Conservation (phyloP, 2,888 invertebrate genomes). For the Barypeithes pellucidus region DNA sequence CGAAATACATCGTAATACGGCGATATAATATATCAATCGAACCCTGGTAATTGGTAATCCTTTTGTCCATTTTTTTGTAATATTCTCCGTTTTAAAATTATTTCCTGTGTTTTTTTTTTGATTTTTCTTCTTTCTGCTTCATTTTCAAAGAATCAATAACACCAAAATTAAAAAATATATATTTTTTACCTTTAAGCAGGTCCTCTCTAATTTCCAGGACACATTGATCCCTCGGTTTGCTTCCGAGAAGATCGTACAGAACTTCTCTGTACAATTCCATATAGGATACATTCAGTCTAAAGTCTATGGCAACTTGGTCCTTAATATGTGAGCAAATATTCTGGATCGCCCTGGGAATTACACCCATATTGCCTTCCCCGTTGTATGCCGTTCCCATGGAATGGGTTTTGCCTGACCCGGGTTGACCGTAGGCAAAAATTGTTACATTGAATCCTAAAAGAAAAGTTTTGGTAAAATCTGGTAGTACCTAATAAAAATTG, state of each 20-base stretch:
- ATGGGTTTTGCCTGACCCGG: constrained; percentile 94
- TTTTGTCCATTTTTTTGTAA: too few species aligned
- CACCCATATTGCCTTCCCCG: constrained; percentile 80
- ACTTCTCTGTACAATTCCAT: constrained; percentile 94
- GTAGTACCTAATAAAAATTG: too few species aligned
- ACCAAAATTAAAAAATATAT: neutral
- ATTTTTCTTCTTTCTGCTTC: too few species aligned
- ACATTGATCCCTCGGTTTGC: constrained; percentile 79
- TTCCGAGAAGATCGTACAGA: constrained; percentile 85
- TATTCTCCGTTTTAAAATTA: too few species aligned
- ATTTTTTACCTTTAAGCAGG: constrained; percentile 64
- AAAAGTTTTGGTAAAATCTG: too few species aligned
- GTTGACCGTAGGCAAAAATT: constrained; percentile 95
- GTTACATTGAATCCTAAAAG: constrained; percentile 86
- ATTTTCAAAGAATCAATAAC: too few species aligned
- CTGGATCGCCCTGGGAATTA: constrained; percentile 89
- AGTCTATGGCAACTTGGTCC: constrained; percentile 75
- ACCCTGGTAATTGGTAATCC: too few species aligned
- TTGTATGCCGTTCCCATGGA: constrained; percentile 92
- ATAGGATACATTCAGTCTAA: constrained; percentile 85
- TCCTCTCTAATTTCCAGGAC: constrained; percentile 89
- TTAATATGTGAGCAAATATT: constrained; percentile 81
- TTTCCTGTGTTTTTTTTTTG: too few species aligned
- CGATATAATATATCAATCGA: too few species aligned
- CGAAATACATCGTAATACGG: too few species aligned